A percentile compares a stretch with the other conserved stretches of the same genome.
Conservation (phyloP, 2,888 invertebrate species). For the Drosophila planitibia region DNA sequence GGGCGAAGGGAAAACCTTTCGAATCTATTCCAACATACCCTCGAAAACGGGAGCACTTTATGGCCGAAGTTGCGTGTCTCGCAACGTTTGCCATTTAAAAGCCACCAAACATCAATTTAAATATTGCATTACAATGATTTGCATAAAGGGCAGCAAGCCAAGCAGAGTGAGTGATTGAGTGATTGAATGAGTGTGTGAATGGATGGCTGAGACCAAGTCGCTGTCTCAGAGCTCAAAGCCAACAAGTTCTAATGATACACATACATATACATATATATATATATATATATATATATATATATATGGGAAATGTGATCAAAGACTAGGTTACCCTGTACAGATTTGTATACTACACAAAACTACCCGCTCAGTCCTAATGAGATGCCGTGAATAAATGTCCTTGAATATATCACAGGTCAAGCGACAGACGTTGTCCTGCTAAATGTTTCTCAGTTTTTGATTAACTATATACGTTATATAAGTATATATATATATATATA, state of each 20-base stretch:
- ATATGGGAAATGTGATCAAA: background rate
- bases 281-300: background rate
- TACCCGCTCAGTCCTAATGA: background rate
- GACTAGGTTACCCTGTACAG: conserved; percentile 14
- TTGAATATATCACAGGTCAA: background rate
- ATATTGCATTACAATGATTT: conserved; percentile 81
- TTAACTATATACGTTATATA: background rate
- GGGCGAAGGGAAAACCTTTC: conserved; percentile 16
- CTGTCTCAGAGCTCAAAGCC: conserved; percentile 61
- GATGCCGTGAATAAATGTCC: background rate
- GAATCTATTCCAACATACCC: conserved; percentile 24
- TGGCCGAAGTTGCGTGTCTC: conserved; percentile 58
- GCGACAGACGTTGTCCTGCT: background rate
- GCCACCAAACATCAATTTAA: conserved; percentile 79
- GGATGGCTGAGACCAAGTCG: conserved; percentile 23
- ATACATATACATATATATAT: background rate
- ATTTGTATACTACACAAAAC: background rate
- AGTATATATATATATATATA: no score
- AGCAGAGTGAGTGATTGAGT: conserved; percentile 13
- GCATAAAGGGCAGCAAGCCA: conserved; percentile 68
- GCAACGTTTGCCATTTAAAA: conserved; percentile 67
- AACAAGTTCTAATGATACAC: conserved; percentile 15
- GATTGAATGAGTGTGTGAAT: conserved; percentile 29
- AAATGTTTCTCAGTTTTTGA: background rate
- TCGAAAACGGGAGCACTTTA: conserved; percentile 39